A percentile compares a stretch with the other conserved stretches of the same genome.
phyloP scores from a whole-genome alignment of 2,797 vertebrate species.

The Mormyrus proboscirostris region DNA sequence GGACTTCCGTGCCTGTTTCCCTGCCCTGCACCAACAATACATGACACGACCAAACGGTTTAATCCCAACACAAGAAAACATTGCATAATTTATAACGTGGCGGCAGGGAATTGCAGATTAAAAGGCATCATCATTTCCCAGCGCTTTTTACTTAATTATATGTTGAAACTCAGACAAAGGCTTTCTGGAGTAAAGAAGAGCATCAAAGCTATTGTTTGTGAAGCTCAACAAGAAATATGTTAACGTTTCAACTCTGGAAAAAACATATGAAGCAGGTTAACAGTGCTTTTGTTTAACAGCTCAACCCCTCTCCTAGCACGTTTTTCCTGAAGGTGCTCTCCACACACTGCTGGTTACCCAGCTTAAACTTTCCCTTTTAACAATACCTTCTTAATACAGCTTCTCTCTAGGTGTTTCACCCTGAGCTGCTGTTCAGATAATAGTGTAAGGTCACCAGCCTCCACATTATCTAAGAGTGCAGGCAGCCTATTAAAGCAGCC shows the following conservation, averaged over 20 bases:
- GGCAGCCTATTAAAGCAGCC: not conserved
- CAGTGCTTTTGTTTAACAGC: not conserved
- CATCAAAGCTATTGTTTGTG: not conserved
- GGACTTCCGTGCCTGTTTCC: not conserved
- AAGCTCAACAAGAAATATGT: not conserved
- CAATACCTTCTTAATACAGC: not conserved
- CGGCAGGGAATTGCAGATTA: not conserved
- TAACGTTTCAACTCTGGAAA: not conserved
- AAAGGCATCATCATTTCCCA: not conserved
- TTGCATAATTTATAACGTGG: conserved; percentile 2
- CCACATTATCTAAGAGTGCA: not conserved
- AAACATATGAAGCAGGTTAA: not conserved
- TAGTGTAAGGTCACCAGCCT: not conserved
- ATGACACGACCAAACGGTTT: not conserved
- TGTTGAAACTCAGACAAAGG: not conserved
- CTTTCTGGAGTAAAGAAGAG: not conserved
- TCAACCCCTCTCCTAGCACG: not conserved
- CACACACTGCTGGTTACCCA: not conserved
- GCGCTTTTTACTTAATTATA: not conserved
- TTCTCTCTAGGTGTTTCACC: not conserved
- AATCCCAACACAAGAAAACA: not conserved
- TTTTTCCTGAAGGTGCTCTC: not conserved
- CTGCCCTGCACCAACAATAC: not conserved
- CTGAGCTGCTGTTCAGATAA: not conserved
- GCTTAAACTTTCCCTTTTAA: not conserved